Evolutionary conservation across 2,113 vertebrate genomes (phyloP), one percentile per base, ranked within the genome.

Genomic region (Notothenia rossii): DNA sequence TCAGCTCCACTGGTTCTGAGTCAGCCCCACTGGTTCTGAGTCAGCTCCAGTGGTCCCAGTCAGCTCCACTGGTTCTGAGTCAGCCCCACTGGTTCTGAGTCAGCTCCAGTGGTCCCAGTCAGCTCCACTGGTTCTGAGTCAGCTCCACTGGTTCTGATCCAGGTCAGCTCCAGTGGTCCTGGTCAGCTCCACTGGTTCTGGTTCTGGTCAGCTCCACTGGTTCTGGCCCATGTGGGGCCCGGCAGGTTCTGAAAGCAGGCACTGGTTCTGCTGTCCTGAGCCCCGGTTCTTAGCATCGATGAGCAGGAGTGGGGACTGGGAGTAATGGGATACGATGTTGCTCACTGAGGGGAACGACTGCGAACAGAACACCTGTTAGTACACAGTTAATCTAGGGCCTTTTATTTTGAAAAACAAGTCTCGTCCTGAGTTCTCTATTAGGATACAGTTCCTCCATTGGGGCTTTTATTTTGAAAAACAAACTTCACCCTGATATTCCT

Each of bases 201-300:
- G 50, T 49, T 0, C 11, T 20, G 0, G 48, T 90, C 72, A 88
- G 64, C 81, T 74, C 86, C 87, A 80, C 29, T 14, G 75, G 54
- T 90, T 72, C 15, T 64, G 12, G 0, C 10, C 54, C 79, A 86
- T 67, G 83, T 67, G 87, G 78, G 78, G 86, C 14, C 95, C 94
- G 12, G 96, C 97, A 3, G 97, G 94, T 0, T 96, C 90, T 1
- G 94, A 95, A 51, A 99, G 88, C 1, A 94, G 86, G 86, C 98
- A 99, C 88, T 99, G 97, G 84, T 98, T 97, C 93, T 97, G 96
- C 20, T 95, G 95, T 10, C 82, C 10, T 46, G 94, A 93, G 6
- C 93, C 88, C 63, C 96, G 95, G 82, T 98, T 97, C 76, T 99
- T 99, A 40, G 97, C 97, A 79, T 99, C 97, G 43, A 99, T 99